Conservation (phyloP, 1,140 invertebrate species). For the Potamilus streckersoni region DNA sequence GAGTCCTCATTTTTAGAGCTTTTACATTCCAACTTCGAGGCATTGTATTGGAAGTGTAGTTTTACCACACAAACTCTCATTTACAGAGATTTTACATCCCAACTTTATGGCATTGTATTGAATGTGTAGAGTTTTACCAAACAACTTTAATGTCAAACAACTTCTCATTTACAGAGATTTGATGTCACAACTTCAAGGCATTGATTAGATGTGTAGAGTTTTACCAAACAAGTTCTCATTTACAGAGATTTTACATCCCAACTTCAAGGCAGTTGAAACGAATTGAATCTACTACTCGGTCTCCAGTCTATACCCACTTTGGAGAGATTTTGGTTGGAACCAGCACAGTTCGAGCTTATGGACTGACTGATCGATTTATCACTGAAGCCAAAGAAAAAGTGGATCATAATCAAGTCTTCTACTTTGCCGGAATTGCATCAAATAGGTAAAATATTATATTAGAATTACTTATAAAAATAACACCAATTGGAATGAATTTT, state of each 20-base stretch:
- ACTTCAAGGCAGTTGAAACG: conserved; percentile 72
- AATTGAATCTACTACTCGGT: conserved; percentile 70
- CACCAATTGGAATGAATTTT: no score
- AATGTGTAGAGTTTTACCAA: no score
- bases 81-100: no score
- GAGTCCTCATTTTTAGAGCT: no score
- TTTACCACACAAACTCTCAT: no score
- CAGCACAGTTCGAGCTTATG: conserved; percentile 74
- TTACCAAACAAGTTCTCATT: conserved; percentile 4
- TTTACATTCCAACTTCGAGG: no score
- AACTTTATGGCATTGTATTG: no score
- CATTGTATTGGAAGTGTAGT: no score
- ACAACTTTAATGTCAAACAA: no score
- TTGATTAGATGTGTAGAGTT: neutral
- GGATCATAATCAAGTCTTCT: conserved; percentile 67
- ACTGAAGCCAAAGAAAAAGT: conserved; percentile 65
- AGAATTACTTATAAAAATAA: no score
- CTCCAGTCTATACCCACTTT: conserved; percentile 72
- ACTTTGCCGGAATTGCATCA: conserved; percentile 57
- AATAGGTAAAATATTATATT: conserved; percentile 60
- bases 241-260: conserved; percentile 71
- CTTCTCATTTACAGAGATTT: no score
- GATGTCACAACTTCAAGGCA: no score
- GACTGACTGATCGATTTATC: conserved; percentile 69
- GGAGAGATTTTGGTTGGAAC: conserved; percentile 71